Conservation (phyloP, 2,888 invertebrate species). For the Leptinotarsa peninsularis region DNA sequence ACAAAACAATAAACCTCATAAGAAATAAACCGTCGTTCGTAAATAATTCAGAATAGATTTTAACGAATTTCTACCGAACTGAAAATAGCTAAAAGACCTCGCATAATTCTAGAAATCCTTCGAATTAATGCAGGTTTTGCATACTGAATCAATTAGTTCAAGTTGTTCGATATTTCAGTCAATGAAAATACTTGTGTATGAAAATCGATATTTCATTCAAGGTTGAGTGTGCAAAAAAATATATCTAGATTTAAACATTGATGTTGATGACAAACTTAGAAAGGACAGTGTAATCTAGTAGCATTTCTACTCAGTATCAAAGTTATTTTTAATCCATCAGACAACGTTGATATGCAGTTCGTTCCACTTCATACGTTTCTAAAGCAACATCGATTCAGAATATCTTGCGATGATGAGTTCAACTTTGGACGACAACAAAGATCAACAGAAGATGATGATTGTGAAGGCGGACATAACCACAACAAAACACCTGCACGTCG, state of each 20-base stretch:
- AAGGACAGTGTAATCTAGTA: background rate
- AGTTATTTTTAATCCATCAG: too few species aligned
- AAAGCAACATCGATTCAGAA: too few species aligned
- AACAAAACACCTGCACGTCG: too few species aligned
- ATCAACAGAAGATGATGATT: too few species aligned
- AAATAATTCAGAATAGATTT: constrained; percentile 35
- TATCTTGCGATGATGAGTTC: too few species aligned
- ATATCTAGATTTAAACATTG: background rate
- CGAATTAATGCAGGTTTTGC: constrained; percentile 38
- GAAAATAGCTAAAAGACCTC: constrained; percentile 40
- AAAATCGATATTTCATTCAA: constrained; percentile 12
- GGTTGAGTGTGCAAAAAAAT: background rate
- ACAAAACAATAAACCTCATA: constrained; percentile 36
- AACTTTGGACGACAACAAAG: too few species aligned
- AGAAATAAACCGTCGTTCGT: constrained; percentile 30
- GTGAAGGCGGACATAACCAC: too few species aligned
- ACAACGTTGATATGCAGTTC: too few species aligned
- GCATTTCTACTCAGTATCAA: background rate
- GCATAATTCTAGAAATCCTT: constrained; percentile 29
- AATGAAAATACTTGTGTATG: constrained; percentile 14
- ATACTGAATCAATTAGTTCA: constrained; percentile 34
- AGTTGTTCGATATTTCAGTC: constrained; percentile 35
- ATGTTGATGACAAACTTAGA: background rate
- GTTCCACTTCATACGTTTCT: too few species aligned
- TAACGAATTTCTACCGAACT: constrained; percentile 28